A percentile compares a stretch with the other conserved stretches of the same genome.
Conservation (phyloP, 2,888 invertebrate genomes). For the Sminthurides aquaticus region DNA sequence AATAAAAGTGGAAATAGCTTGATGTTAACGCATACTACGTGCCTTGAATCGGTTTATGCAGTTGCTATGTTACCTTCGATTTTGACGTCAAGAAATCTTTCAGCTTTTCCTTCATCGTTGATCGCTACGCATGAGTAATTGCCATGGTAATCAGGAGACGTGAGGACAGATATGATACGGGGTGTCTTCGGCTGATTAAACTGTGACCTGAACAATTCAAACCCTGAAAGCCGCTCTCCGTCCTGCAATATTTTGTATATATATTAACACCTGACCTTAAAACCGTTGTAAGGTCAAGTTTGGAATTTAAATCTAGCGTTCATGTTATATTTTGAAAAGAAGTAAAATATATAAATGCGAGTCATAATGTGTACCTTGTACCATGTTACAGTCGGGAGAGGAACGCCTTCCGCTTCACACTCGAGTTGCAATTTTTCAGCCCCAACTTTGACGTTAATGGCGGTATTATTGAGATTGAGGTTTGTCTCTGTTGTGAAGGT, state of each 20-base stretch:
- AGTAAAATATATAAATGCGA: no score
- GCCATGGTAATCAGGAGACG: background rate
- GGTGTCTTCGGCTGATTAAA: background rate
- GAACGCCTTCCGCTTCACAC: conserved; percentile 45
- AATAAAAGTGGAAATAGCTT: background rate
- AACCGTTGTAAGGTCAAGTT: no score
- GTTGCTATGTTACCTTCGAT: background rate
- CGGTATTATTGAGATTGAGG: conserved; percentile 1
- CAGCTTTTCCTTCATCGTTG: background rate
- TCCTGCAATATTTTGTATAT: no score
- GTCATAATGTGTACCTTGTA: conserved; percentile 38
- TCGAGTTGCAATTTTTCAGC: conserved; percentile 28
- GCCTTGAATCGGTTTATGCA: background rate
- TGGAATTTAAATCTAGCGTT: no score
- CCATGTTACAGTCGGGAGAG: conserved; percentile 43
- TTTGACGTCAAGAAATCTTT: background rate
- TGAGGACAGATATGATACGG: background rate
- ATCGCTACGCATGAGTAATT: background rate
- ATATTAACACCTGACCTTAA: no score
- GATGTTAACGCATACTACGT: background rate
- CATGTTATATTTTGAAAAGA: no score
- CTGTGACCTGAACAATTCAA: background rate
- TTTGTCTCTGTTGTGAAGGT: conserved; percentile 11
- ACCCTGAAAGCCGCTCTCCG: background rate
- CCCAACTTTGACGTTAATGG: conserved; percentile 27